Evolutionary conservation across 1,140 invertebrate species (phyloP), one percentile per base, ranked within the genome.

Genomic region (Lepidurus arcticus): DNA sequence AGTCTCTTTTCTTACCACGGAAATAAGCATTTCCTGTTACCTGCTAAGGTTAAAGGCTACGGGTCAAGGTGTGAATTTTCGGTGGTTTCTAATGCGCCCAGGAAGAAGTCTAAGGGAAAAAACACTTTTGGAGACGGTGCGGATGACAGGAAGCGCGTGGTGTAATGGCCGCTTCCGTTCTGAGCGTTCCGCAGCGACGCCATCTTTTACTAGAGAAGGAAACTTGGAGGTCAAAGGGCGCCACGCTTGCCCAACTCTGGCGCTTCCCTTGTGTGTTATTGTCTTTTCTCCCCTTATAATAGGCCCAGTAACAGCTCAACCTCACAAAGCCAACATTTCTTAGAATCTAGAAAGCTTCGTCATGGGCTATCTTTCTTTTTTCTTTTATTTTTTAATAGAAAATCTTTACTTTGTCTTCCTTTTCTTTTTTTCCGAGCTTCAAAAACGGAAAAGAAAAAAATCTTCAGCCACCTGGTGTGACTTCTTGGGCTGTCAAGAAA

Each of bases 111-210:
- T 16, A 65, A 21, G 45, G 45, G 53, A 21, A 65, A 65, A 3
- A 21, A 21, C 16, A 7, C 53, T 65, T 65, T 65, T 21, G 16
- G 6, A 34, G 34, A 7, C 7, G 53, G 53, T n/a, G 13, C 53
- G 53, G 53, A 65, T 65, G 53, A 65, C 53, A 65, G 53, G 53
- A 65, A 65, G 53, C 53, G 53, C 53, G 53, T 65, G 53, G 53
- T 65, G 16, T 65, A 65, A 65, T 65, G 13, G 53, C 53, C 21
- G 53, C 53, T 65, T 65, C 53, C 53, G 53, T 65, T 65, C 53
- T 13, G 16, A n/a, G 53, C 21, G 53, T 21, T 65, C 13, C 16
- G 13, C 34, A 34, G 34, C 34, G 7, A 21, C 53, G 21, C 21
- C 16, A 21, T 13, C 53, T 13, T 65, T 65, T 21, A 21, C 21